Percentiles rank a stretch among this genome's conserved stretches.
These are phyloP conservation scores for Wiebesia pumilae DNA, from an alignment of 1,140 invertebrate species.

Conservation along the genomic window DNA sequence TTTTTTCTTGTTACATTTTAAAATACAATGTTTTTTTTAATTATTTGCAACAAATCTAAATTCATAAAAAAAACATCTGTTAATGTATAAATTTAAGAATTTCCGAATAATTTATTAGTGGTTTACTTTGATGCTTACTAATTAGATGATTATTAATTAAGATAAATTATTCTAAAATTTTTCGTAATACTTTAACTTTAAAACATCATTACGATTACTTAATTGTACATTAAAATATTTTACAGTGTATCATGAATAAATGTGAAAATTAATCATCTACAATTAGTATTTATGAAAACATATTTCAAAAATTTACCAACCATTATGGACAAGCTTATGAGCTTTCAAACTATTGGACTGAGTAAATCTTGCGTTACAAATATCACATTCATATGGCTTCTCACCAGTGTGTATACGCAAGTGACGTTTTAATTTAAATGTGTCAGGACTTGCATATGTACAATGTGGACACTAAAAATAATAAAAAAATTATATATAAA, in stretches of 20 bases:
- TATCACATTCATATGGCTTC: slow-evolving; percentile 94
- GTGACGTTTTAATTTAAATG: slow-evolving; percentile 97
- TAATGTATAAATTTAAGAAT: too few relatives aligned
- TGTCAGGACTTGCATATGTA: slow-evolving; percentile 97
- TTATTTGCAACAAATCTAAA: too few relatives aligned
- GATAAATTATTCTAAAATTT: too few relatives aligned
- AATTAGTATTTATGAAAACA: neutral
- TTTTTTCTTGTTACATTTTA: too few relatives aligned
- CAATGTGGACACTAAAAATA: slow-evolving; percentile 91
- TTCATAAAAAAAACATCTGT: too few relatives aligned
- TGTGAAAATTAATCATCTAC: neutral
- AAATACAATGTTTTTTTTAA: too few relatives aligned
- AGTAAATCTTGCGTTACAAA: slow-evolving; percentile 93
- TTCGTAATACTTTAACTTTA: too few relatives aligned
- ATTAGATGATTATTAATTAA: too few relatives aligned
- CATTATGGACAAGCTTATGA: slow-evolving; percentile 95
- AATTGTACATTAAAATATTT: too few relatives aligned
- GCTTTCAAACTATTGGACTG: slow-evolving; percentile 97
- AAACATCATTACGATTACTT: too few relatives aligned
- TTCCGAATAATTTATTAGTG: too few relatives aligned
- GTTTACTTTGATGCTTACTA: too few relatives aligned
- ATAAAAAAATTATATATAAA: slow-evolving; percentile 32
- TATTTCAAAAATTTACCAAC: slow-evolving; percentile 74
- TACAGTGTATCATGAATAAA: neutral
- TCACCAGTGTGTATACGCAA: slow-evolving; percentile 96